Base-by-base conservation (phyloP, 1,140 invertebrate species). In the Hermatobates lingyangjiaoensis region DNA sequence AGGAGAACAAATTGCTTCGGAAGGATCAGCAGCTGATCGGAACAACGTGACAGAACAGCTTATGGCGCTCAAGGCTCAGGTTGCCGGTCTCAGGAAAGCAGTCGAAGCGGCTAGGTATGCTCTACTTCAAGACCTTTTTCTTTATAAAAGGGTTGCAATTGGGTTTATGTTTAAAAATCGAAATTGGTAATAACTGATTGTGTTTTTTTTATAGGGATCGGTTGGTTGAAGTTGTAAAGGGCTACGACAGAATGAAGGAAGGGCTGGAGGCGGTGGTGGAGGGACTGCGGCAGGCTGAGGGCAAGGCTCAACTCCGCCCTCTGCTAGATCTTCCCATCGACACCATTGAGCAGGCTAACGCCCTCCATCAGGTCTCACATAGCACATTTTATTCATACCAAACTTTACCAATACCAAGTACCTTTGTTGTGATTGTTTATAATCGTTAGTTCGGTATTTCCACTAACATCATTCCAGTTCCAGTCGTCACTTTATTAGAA, bases 11-110 rank as follows among this genome's bases (percentile, higher is more conserved):
- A 91, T 95, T 24, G 83, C 84, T 7, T 77, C 79, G 1, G 90
- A 94, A 67, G 85, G 87, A 30, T 81, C 84, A 12, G 77, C 80
- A 0, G 80, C 81, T 18, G 88, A 93, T 61, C 75, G 82, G 54
- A 90, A 92, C 60, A 79, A 80, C 58, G 80, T 93, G 2, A 89
- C 83, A 7, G 83, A 90, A 60, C 79, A 92, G 57, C 59, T 93
- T 15, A 87, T 92, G 60, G 80, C 79, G 0, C 58, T 93, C 2
- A 92, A 91, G 65, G 83, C 86, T 62, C 81, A 90, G 55, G 42
- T 55, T 10, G 45, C 27, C 2, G 55, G 34, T 21, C 39, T 94
- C 0, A 74, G 84, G 63, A 74, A 83, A 61, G 77, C 77, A 0
- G 86, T 93, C 1, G 87, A 93, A 62, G 79, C 77, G 23, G 82